These are phyloP conservation scores for Caenorhabditis sp. DNA, from an alignment of 2,888 invertebrate species.

Conservation along the genomic window DNA sequence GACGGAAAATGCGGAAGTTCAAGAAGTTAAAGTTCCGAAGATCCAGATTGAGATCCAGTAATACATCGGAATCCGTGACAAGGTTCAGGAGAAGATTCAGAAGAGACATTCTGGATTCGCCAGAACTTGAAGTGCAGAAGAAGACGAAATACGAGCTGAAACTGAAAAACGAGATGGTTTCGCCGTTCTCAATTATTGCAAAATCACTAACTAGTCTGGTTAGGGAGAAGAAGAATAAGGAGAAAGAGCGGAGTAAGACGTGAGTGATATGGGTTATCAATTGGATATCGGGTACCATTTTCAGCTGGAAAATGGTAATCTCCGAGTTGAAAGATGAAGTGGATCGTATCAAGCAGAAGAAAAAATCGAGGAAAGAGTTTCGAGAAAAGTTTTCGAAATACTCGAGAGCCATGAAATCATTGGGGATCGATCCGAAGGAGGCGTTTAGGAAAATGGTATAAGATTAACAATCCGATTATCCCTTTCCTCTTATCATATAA, in stretches of 20 bases:
- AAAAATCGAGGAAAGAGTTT: constrained; percentile 61
- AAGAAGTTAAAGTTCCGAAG: constrained; percentile 43
- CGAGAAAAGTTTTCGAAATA: constrained; percentile 66
- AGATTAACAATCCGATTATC: no score
- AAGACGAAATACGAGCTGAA: constrained; percentile 28
- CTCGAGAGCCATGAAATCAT: constrained; percentile 52
- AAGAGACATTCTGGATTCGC: constrained; percentile 17
- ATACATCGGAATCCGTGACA: no score
- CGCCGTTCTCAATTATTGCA: constrained; percentile 70
- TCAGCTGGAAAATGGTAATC: constrained; percentile 69
- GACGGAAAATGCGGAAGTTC: constrained; percentile 29
- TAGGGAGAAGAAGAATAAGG: constrained; percentile 65
- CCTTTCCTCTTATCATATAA: neutral
- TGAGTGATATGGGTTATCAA: constrained; percentile 8
- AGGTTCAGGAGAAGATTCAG: no score
- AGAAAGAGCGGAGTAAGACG: constrained; percentile 54
- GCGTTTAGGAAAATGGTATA: constrained; percentile 50
- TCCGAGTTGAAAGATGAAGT: constrained; percentile 66
- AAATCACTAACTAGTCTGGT: constrained; percentile 67
- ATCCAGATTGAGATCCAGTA: no score
- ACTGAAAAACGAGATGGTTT: constrained; percentile 37
- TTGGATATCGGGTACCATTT: neutral
- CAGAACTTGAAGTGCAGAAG: neutral
- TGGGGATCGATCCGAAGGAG: constrained; percentile 55
- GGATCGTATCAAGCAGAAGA: constrained; percentile 63